A percentile compares a stretch with the other conserved stretches of the same genome.
Conservation (phyloP, 1,140 invertebrate genomes). For the Homalodisca vitripennis region DNA sequence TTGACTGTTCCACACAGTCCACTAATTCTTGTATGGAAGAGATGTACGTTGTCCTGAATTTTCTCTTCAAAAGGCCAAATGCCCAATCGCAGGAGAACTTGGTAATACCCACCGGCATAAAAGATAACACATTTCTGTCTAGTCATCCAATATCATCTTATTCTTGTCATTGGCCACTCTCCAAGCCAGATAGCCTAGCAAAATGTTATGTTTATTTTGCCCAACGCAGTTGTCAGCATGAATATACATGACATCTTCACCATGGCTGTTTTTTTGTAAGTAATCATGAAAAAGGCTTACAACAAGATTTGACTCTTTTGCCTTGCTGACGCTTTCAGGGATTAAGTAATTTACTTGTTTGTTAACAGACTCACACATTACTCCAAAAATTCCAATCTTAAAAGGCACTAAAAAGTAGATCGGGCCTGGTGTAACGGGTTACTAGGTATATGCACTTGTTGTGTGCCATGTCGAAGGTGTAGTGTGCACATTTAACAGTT, state of each 20-base stretch:
- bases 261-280: constrained; percentile 27
- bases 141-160: too few relatives aligned
- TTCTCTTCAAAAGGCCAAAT: constrained; percentile 30
- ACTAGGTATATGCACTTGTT: constrained; percentile 29
- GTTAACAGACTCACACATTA: constrained; percentile 34
- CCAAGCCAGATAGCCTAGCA: constrained; percentile 25
- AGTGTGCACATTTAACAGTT: constrained; percentile 23
- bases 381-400: constrained; percentile 34
- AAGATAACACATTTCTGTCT: constrained; percentile 20
- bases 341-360: constrained; percentile 34
- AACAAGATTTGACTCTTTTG: constrained; percentile 34
- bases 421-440: constrained; percentile 34
- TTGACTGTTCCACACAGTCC: constrained; percentile 23
- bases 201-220: constrained; percentile 36
- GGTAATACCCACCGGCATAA: constrained; percentile 29
- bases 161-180: constrained; percentile 9
- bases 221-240: constrained; percentile 37
- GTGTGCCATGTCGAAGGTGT: constrained; percentile 32
- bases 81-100: constrained; percentile 32
- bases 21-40: constrained; percentile 30
- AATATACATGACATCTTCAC: constrained; percentile 28
- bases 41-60: constrained; percentile 18
- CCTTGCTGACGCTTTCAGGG: constrained; percentile 26
- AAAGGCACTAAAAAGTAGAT: constrained; percentile 36
- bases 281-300: constrained; percentile 34